A percentile compares a stretch with the other conserved stretches of the same genome.
These are phyloP conservation scores for Drosophila affinis DNA, from an alignment of 2,888 invertebrate genomes.

Conservation along the genomic window DNA sequence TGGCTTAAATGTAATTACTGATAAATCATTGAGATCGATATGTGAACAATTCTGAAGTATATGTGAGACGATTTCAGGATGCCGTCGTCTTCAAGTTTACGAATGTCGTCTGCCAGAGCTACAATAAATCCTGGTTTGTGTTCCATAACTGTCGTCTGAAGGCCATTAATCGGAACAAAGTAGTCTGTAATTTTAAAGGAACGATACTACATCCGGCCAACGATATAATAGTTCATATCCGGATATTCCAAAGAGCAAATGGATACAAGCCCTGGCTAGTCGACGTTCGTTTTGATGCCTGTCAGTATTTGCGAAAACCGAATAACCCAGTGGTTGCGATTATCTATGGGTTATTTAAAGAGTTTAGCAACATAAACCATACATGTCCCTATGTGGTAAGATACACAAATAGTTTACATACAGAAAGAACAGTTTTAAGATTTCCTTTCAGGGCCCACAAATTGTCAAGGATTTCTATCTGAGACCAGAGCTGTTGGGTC, in stretches of 20 bases:
- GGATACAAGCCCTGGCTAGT: conserved; percentile 20
- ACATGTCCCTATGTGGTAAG: neutral
- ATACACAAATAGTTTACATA: neutral
- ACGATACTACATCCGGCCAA: neutral
- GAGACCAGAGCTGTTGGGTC: neutral
- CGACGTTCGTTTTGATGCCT: neutral
- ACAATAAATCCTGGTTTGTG: conserved; percentile 33
- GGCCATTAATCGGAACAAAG: conserved; percentile 14
- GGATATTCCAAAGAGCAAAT: conserved; percentile 24
- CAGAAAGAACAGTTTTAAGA: neutral
- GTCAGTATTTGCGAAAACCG: neutral
- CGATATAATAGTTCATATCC: neutral
- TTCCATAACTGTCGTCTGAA: conserved; percentile 36
- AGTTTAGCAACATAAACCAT: neutral
- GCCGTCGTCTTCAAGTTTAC: conserved; percentile 33
- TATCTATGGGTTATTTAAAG: neutral
- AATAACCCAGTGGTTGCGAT: neutral
- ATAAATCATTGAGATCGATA: too few relatives aligned
- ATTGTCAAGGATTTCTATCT: conserved; percentile 14
- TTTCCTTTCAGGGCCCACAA: neutral
- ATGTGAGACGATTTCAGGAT: conserved; percentile 17
- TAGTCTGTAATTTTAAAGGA: neutral
- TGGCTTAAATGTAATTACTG: too few relatives aligned
- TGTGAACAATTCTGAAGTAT: too few relatives aligned
- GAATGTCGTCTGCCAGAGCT: conserved; percentile 33